Evolutionary conservation across 2,797 vertebrate species (phyloP).

Genomic region (Rachycentron canadum): DNA sequence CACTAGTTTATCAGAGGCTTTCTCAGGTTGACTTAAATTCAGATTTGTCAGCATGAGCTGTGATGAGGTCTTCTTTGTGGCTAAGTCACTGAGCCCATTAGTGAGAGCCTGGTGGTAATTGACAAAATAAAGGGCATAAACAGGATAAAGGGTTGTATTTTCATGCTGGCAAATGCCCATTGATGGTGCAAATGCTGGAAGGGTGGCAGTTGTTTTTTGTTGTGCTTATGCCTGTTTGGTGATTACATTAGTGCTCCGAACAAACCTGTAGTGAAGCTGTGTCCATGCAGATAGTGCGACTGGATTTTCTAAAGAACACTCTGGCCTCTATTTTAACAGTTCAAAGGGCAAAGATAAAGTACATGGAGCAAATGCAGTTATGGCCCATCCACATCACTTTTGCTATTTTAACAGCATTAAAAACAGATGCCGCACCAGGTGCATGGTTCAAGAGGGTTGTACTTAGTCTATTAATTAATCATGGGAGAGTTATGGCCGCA

Average conservation of each 20-base stretch:
- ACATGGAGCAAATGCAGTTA: too few relatives aligned
- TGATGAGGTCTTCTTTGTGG: constrained; percentile 50
- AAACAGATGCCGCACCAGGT: too few relatives aligned
- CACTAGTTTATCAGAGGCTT: constrained; percentile 15
- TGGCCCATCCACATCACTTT: too few relatives aligned
- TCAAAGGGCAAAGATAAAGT: too few relatives aligned
- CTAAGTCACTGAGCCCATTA: constrained; percentile 37
- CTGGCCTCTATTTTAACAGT: too few relatives aligned
- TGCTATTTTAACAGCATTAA: too few relatives aligned
- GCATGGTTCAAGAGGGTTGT: too few relatives aligned
- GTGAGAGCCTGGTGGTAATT: constrained; percentile 31
- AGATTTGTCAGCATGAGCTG: constrained; percentile 55
- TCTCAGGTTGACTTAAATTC: constrained; percentile 32
- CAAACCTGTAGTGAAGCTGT: not conserved
- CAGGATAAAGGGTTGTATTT: constrained; percentile 25
- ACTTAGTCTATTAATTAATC: too few relatives aligned
- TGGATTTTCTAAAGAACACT: not conserved
- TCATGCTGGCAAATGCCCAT: not conserved
- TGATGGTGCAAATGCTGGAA: not conserved
- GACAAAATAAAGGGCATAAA: constrained; percentile 41
- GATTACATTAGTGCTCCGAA: constrained; percentile 11
- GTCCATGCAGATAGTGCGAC: not conserved
- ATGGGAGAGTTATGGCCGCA: too few relatives aligned
- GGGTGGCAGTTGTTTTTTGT: not conserved
- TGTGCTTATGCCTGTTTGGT: not conserved